Evolutionary conservation across 2,113 vertebrate genomes (phyloP), one percentile per base, ranked within the genome.

Genomic region (Anser cygnoides): DNA sequence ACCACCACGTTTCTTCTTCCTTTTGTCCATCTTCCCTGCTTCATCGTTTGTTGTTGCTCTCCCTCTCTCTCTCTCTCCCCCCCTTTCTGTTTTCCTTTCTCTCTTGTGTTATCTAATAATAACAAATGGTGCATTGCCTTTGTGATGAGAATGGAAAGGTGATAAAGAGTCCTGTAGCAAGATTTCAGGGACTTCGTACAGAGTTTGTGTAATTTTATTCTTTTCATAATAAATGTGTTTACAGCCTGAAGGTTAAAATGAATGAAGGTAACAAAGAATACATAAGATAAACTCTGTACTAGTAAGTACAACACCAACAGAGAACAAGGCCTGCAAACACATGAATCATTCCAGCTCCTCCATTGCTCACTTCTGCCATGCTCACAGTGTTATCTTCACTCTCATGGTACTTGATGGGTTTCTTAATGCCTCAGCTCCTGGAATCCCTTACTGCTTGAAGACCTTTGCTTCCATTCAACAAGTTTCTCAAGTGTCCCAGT

Each of bases 171-270:
- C 70, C 49, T 67, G 21, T 70, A 92, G 43, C 73, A 78, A 93
- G 68, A 86, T 75, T 95, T 91, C 78, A 89, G 62, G 61, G 43
- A 61, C 77, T 94, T 96, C 82, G 85, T 66, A 93, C 11, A 25
- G 84, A 54, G 74, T 92, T 84, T 76, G 23, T 82, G 35, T 81
- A 81, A 75, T 87, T 88, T 78, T 76, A 87, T 94, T 70, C 33
- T 72, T 95, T 90, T 89, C 74, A 85, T 92, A 96, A 96, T 15
- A 81, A 89, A 97, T 94, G 50, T 92, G 74, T 92, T 96, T 96
- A 91, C 86, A 92, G 80, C 77, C 80, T 89, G 62, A 41, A 82
- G 89, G 80, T 87, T 92, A 92, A 94, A 93, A 92, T 87, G 70
- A 93, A 83, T 89, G 59, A 87, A 93, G 73, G 44, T 31, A 87